Conservation (phyloP, 2,113 vertebrate species). For the Pachycephala philippinensis region DNA sequence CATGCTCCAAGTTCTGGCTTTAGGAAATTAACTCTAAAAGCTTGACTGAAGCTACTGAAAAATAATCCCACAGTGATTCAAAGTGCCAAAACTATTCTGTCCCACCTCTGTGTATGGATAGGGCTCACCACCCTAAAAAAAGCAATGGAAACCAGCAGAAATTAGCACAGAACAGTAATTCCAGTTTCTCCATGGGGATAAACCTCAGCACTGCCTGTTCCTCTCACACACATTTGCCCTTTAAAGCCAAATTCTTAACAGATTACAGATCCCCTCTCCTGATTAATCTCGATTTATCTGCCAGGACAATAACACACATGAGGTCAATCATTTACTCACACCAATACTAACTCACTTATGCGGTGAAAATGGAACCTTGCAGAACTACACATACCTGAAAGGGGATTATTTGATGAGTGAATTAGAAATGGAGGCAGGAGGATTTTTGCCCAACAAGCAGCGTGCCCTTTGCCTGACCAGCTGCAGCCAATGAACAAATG, state of each 20-base stretch:
- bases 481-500: not conserved
- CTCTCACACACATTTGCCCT: not conserved
- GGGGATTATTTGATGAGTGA: not conserved
- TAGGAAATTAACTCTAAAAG: not conserved
- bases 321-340: slow-evolving; percentile 25
- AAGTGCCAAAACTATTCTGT: not conserved
- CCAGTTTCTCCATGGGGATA: not conserved
- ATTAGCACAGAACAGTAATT: not conserved
- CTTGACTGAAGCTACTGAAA: not conserved
- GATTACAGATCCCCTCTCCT: not conserved
- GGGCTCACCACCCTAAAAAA: not conserved
- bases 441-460: not conserved
- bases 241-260: not conserved
- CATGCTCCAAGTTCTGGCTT: not conserved
- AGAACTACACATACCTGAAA: not conserved
- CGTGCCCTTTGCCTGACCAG: not conserved
- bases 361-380: not conserved
- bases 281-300: slow-evolving; percentile 11
- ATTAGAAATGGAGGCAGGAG: not conserved
- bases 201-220: not conserved
- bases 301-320: not conserved
- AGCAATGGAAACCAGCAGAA: not conserved
- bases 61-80: not conserved
- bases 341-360: not conserved
- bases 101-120: not conserved